Base-by-base conservation (phyloP, 2,113 vertebrate genomes). In the Dicerorhinus sumatrensis region DNA sequence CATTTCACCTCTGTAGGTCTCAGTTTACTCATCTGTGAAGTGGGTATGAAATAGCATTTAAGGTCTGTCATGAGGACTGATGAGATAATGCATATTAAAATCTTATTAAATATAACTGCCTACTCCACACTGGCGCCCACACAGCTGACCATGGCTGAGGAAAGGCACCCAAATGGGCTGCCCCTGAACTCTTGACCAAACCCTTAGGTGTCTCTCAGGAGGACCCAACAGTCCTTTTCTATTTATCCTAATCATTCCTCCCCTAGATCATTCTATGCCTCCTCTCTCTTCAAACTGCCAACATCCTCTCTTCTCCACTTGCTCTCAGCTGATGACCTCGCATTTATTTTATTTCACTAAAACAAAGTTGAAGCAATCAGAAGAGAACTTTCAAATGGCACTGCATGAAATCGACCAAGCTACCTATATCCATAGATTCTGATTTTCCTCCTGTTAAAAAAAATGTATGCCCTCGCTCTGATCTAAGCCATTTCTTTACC, bases 81-180 rank as follows among this genome's bases (percentile, higher is more conserved):
- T 31, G 58, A 67, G 21, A 39, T 25, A 1, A 65, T 8, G 31
- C 1, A 1, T 6, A 23, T 33, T 62, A 67, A 93, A 67, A 31
- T n/a, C 72, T 51, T 46, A 3, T 9, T 20, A 23, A 17, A 2
- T 46, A 1, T 21, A 21, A 21, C 27, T 17, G 29, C 62, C 31
- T 12, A 0, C 13, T 39, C 39, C 39, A 3, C 12, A 0, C 17
- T 3, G 48, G 23, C 23, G 20, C 36, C 36, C 5, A 4, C 0
- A 0, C 48, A 29, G 20, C 23, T 33, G 81, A 82, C 31, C 27
- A 7, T 1, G 69, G n/a, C 63, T 36, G 20, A 36, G 29, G 46
- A 46, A 16, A 77, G 31, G 16, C 73, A 20, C 58, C 16, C 33
- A 4, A 0, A 18, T 13, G 29, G 56, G 29, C 51, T 58, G 5